phyloP scores from a whole-genome alignment of 2,797 vertebrate genomes.

The Melopsittacus undulatus region DNA sequence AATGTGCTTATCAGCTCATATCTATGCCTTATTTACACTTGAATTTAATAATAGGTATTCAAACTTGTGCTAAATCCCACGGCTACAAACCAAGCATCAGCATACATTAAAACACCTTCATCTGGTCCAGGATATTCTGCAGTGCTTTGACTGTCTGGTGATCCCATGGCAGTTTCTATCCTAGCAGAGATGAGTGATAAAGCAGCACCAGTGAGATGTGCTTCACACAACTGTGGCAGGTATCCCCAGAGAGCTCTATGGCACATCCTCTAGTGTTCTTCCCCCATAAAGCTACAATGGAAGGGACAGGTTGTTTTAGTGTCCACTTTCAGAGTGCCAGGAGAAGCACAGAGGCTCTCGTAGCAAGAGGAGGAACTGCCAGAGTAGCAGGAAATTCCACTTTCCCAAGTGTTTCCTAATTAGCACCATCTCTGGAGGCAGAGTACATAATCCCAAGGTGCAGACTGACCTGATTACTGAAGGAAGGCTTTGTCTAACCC shows the following conservation, averaged over 20 bases:
- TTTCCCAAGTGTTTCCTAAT: constrained; percentile 9
- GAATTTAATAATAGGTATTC: neutral
- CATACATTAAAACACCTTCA: neutral
- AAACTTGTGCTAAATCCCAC: neutral
- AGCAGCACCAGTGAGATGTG: fast-evolving
- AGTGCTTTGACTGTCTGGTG: neutral
- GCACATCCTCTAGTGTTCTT: neutral
- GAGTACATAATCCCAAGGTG: neutral
- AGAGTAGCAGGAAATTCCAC: constrained; percentile 24
- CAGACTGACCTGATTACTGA: neutral
- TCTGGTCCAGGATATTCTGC: neutral
- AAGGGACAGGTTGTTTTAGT: neutral
- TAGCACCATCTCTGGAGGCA: neutral
- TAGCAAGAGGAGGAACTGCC: neutral
- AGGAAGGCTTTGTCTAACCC: neutral
- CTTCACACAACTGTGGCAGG: neutral
- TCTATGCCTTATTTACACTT: constrained; percentile 10
- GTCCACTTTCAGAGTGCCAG: fast-evolving
- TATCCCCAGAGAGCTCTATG: neutral
- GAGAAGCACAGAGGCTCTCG: fast-evolving
- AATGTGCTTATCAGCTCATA: neutral
- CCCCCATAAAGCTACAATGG: neutral
- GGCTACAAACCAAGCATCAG: neutral
- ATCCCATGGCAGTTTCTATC: neutral
- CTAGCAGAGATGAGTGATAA: neutral